Evolutionary conservation across 2,888 invertebrate genomes (phyloP), one percentile per base, ranked within the genome.

Genomic region (Malacosoma neustria): DNA sequence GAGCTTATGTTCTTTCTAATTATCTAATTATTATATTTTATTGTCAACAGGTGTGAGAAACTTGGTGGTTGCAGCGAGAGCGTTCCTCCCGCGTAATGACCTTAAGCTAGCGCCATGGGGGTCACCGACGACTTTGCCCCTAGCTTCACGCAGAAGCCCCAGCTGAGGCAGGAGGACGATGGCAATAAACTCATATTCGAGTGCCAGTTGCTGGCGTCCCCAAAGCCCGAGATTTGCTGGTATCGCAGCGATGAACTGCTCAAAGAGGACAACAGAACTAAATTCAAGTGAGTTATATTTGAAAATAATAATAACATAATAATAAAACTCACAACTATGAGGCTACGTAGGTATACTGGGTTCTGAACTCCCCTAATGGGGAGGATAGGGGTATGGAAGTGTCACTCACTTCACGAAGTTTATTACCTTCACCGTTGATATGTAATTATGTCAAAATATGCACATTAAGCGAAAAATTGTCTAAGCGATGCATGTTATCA

Each of bases 121-220:
- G 92, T 93, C 87, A 90, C 92, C 74, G 97, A 97, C 86, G 96
- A 97, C 87, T 94, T 96, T 88, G 97, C 98, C 87, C 98, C 98
- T 82, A 97, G 97, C 90, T 98, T 98, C 89, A 96, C 96, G 57
- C 96, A 97, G 88, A 98, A 98, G 92, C 98, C 98, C 52, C 95
- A 96, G 82, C 91, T 98, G 62, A 90, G 97, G 56, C 97, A 98
- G 81, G 98, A 98, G 76, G 97, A 97, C 76, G 97, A 97, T 73
- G 97, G 97, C 62, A 97, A 97, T 87, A 92, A 95, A 69, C 90
- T 97, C 70, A 91, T 97, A 62, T 97, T 97, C 87, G 97, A 97
- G 80, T 97, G 97, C 81, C 94, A 96, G 80, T 88, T 97, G 62
- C 81, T 94, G 62, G 93, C 94, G 54, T 88, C 92, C 45, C 97